Evolutionary conservation across 2,888 invertebrate species (phyloP).

Genomic region (Drosophila koepferae): DNA sequence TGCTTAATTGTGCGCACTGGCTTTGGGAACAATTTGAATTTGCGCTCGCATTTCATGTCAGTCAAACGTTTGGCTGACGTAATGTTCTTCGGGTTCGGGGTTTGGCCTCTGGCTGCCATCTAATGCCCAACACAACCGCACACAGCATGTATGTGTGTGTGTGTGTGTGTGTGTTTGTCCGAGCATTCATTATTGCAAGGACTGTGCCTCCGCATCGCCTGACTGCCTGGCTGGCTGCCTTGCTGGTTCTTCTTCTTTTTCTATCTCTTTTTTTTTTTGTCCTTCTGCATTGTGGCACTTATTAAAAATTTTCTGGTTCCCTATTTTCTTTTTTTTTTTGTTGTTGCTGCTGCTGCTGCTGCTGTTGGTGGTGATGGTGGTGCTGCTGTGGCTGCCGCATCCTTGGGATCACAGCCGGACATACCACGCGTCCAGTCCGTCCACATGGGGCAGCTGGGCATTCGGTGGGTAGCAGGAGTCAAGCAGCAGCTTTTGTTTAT

Average conservation of each 20-base stretch:
- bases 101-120: constrained; percentile 54
- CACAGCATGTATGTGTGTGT: constrained; percentile 12
- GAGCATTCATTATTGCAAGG: constrained; percentile 61
- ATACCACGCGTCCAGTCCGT: constrained; percentile 21
- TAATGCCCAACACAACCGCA: constrained; percentile 34
- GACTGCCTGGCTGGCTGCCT: constrained; percentile 27
- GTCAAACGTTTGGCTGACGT: constrained; percentile 63
- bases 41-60: constrained; percentile 55
- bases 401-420: constrained; percentile 44
- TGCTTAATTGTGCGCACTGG: constrained; percentile 20
- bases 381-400: constrained; percentile 38
- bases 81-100: constrained; percentile 36
- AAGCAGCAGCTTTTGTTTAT: constrained; percentile 75
- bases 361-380: constrained; percentile 14
- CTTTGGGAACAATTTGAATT: constrained; percentile 40
- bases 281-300: constrained; percentile 75
- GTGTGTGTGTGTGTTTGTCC: constrained; percentile 12
- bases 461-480: constrained; percentile 6
- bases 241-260: constrained; percentile 26
- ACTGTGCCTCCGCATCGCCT: constrained; percentile 29
- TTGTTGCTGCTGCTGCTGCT: constrained; percentile 7
- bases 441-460: constrained; percentile 1
- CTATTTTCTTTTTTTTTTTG: constrained; percentile 31
- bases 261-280: constrained; percentile 26
- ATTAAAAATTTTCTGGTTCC: constrained; percentile 74